These are phyloP conservation scores for Scrobipalpa atriplicella DNA, from an alignment of 2,888 invertebrate species.

Conservation along the genomic window DNA sequence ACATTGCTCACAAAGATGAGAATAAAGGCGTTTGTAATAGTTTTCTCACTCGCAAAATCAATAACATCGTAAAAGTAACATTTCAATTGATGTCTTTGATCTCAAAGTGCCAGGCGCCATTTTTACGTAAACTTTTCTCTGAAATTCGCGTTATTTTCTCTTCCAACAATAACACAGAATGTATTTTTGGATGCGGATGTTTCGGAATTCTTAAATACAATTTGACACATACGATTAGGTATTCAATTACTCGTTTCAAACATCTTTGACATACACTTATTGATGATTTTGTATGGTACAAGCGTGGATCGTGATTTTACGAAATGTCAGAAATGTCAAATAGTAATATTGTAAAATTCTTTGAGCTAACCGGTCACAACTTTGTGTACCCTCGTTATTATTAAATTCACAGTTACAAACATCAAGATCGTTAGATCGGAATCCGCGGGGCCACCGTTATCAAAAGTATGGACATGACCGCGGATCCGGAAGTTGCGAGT, in stretches of 20 bases:
- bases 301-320: too few species aligned
- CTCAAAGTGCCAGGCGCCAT: not conserved
- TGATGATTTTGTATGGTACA: too few species aligned
- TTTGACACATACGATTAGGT: not conserved
- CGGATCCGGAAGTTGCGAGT: too few species aligned
- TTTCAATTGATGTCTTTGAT: constrained; percentile 5
- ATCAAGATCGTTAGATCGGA: too few species aligned
- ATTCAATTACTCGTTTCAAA: not conserved
- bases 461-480: too few species aligned
- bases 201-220: not conserved
- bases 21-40: constrained; percentile 6
- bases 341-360: too few species aligned
- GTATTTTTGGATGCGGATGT: constrained; percentile 1
- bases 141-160: not conserved
- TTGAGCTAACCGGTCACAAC: too few species aligned
- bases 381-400: too few species aligned
- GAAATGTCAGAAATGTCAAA: too few species aligned
- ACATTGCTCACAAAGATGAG: not conserved
- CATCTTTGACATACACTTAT: too few species aligned
- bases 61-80: constrained; percentile 3
- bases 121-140: not conserved
- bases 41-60: not conserved
- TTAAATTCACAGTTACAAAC: too few species aligned
- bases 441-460: too few species aligned
- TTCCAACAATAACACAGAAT: not conserved